Conservation (phyloP, 1,140 invertebrate genomes). For the Bombus ignitus region DNA sequence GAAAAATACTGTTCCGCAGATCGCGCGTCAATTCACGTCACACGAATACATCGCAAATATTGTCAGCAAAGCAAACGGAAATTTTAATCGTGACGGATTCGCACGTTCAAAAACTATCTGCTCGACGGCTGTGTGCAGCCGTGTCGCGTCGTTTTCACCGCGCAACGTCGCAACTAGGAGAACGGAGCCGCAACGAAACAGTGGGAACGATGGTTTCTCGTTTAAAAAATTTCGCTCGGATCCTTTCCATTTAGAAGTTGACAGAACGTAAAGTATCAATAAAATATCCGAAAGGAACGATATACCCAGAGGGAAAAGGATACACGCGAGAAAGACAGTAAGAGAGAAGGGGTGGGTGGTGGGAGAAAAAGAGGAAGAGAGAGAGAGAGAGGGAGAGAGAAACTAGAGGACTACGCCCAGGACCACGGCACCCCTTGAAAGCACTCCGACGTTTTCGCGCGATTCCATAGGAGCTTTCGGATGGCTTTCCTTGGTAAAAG, state of each 20-base stretch:
- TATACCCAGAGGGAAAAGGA: background rate
- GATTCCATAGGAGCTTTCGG: constrained; percentile 67
- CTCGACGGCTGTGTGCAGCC: no score
- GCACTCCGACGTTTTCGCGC: constrained; percentile 67
- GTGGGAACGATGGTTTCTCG: background rate
- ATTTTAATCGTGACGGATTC: constrained; percentile 25
- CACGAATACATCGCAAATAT: background rate
- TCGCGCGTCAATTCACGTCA: constrained; percentile 9
- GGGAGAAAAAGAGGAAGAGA: constrained; percentile 1
- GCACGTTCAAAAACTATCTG: background rate
- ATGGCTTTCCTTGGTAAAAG: constrained; percentile 67
- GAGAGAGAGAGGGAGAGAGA: constrained; percentile 20
- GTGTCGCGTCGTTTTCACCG: background rate
- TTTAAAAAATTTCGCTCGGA: background rate
- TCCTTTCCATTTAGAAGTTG: background rate
- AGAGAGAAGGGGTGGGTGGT: background rate
- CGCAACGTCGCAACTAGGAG: background rate
- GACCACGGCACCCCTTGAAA: constrained; percentile 60
- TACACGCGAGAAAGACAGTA: background rate
- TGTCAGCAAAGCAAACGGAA: constrained; percentile 1
- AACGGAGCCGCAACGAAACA: background rate
- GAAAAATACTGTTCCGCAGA: constrained; percentile 8
- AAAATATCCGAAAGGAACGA: background rate
- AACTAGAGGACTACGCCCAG: constrained; percentile 68
- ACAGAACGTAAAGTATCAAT: constrained; percentile 1